Base-by-base conservation (phyloP, 2,888 invertebrate species). In the Euzetes globulus region DNA sequence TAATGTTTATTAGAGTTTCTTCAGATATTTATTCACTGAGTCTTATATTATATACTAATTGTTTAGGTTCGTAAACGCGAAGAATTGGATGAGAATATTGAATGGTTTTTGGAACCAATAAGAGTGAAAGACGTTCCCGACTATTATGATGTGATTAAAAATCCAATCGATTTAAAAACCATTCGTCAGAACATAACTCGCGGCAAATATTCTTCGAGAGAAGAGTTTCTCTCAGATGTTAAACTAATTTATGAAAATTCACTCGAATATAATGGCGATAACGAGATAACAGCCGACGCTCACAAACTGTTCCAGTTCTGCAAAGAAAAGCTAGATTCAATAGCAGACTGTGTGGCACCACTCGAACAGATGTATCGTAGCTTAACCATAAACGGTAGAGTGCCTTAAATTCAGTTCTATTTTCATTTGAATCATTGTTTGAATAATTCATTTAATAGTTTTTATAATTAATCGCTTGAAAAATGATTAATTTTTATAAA, bases 131-230 rank as follows among this genome's bases (percentile, higher is more conserved):
- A 72, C 4, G 50, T 29, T 5, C 50, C 71, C 13, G 65, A 74
- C 17, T 74, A 74, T 71, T 55, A 74, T 45, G 41, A 68, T 1
- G 45, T 70, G 0, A 71, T 74, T 7, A 19, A 63, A 17, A 47
- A 41, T 47, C 74, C 74, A 15, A 74, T 74, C 29, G 70, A 70
- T 70, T 70, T 74, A 37, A 25, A 3, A 0, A 50, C n/a, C 17
- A 74, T 74, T 5, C n/a, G 68, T 0, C 1, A n/a, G 0, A 37
- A 22, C 1, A 25, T 68, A 3, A 3, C 1, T 11, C 1, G 33
- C 6, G 41, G 22, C 2, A 19, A 41, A 11, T 68, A 68, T 45
- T 11, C 19, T 2, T 9, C 33, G 13, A n/a, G 68, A 68, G 5
- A 45, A n/a, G 19, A n/a, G 6, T 68, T 68, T n/a, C 45, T 68